Percentiles rank a stretch among this genome's conserved stretches.
Evolutionary conservation across 2,797 vertebrate species (phyloP).

Genomic region (Characodon lateralis): DNA sequence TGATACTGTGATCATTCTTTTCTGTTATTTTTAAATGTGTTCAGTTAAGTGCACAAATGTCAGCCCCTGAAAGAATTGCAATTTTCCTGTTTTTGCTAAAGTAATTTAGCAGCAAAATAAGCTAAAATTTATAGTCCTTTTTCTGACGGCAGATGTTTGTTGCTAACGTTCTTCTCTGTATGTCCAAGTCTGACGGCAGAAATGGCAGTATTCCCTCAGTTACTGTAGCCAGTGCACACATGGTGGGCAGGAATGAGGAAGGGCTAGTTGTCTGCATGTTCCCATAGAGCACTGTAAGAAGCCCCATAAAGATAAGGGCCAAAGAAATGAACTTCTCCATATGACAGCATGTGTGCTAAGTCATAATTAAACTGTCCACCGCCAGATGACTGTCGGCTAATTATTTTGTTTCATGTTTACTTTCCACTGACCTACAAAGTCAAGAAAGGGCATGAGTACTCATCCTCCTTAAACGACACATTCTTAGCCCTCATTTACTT

Average conservation of each 20-base stretch:
- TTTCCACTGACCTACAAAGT: not conserved
- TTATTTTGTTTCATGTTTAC: slow-evolving; percentile 1
- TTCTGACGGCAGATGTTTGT: not conserved
- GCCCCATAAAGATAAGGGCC: slow-evolving; percentile 69
- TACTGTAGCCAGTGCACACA: slow-evolving; percentile 16
- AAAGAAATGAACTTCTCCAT: slow-evolving; percentile 47
- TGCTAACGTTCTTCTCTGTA: slow-evolving; percentile 4
- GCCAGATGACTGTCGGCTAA: not conserved
- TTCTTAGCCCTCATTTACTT: not conserved
- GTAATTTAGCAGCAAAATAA: slow-evolving; percentile 5
- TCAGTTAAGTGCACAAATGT: not conserved
- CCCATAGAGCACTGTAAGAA: slow-evolving; percentile 68
- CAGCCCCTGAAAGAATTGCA: not conserved
- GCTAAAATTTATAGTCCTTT: not conserved
- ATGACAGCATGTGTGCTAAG: slow-evolving; percentile 30
- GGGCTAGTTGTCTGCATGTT: slow-evolving; percentile 66
- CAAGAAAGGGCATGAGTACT: not conserved
- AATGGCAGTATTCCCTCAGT: slow-evolving; percentile 12
- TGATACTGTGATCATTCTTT: not conserved
- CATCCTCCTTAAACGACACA: not conserved
- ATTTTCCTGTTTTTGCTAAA: not conserved
- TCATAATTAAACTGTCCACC: slow-evolving; percentile 30
- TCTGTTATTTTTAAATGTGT: not conserved
- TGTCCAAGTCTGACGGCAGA: slow-evolving; percentile 11
- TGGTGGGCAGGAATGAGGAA: slow-evolving; percentile 71